Conservation (phyloP, 2,113 vertebrate genomes). For the Harpagus bidentatus region DNA sequence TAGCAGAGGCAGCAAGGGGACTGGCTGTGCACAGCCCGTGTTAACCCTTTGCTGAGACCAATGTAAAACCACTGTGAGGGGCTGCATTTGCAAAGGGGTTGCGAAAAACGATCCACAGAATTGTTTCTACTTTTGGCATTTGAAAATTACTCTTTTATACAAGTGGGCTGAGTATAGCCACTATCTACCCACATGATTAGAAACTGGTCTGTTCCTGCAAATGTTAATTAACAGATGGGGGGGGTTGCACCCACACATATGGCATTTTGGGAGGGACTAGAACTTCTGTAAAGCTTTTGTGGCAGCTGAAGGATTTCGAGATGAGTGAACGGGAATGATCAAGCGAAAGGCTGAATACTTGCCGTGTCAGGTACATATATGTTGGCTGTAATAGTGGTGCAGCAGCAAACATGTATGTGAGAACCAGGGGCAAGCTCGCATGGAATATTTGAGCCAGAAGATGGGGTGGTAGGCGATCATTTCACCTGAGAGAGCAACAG, state of each 20-base stretch:
- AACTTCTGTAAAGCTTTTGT: not conserved
- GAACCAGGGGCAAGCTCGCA: not conserved
- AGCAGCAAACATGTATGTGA: not conserved
- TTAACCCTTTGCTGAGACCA: conserved; percentile 47
- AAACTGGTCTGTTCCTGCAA: not conserved
- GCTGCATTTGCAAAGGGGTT: not conserved
- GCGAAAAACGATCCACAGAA: rapidly evolving
- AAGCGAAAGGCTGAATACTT: rapidly evolving
- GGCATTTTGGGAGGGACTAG: not conserved
- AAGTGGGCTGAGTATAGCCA: not conserved
- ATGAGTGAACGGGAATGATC: not conserved
- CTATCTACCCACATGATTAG: not conserved
- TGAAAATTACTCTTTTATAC: not conserved
- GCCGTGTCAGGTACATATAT: rapidly evolving
- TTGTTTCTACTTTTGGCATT: not conserved
- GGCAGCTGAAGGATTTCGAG: not conserved
- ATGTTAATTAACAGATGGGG: not conserved
- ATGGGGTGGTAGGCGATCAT: not conserved
- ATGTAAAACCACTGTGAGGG: not conserved
- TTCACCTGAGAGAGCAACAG: not conserved
- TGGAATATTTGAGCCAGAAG: not conserved
- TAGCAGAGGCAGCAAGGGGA: not conserved
- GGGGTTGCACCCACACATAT: not conserved
- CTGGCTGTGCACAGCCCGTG: not conserved
- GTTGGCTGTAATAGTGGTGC: not conserved